Evolutionary conservation across 2,797 vertebrate genomes (phyloP), one percentile per base, ranked within the genome.

Genomic region (Limnodromus scolopaceus): DNA sequence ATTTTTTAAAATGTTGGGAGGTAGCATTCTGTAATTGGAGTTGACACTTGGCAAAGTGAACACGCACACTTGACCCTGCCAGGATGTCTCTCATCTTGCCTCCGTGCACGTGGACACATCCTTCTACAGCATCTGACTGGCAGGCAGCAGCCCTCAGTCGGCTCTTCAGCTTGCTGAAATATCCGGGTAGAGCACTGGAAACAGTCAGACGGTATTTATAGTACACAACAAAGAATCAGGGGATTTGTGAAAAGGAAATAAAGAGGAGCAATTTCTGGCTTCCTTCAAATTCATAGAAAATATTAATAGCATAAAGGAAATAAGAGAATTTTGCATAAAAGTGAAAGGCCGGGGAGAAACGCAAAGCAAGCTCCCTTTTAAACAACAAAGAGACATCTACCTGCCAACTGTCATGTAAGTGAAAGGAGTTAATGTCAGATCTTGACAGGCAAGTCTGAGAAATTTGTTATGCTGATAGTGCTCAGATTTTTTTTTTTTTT

Each of bases 21-120:
- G 43, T 34, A 66, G 34, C 68, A 30, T 74, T 88, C 28, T 41
- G 66, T 92, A 91, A 87, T 63, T 53, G 48, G 70, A 89, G 60
- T 60, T 94, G 83, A 64, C 57, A 51, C 45, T 91, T 92, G 74
- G 77, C 86, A 77, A 91, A 87, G 51, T 14, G 70, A 83, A 80
- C 8, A 5, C n/a, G 38, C 30, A 53, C n/a, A n/a, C 20, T 64
- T 76, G 57, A 79, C 32, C 70, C 87, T 87, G 58, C 34, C 68
- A 61, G 63, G 30, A 5, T n/a, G 16, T 68, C 48, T 89, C 51
- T 93, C 77, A 15, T 82, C 53, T 53, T 84, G 41, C 49, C 39
- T 68, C 54, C 2, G 0, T 28, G 51, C 20, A 45, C 1, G 0
- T 23, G 66, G 72, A 63, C 14, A 13, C n/a, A 63, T 74, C 58